Evolutionary conservation across 2,113 vertebrate species (phyloP), one percentile per base, ranked within the genome.

Genomic region (Halichoeres trimaculatus): DNA sequence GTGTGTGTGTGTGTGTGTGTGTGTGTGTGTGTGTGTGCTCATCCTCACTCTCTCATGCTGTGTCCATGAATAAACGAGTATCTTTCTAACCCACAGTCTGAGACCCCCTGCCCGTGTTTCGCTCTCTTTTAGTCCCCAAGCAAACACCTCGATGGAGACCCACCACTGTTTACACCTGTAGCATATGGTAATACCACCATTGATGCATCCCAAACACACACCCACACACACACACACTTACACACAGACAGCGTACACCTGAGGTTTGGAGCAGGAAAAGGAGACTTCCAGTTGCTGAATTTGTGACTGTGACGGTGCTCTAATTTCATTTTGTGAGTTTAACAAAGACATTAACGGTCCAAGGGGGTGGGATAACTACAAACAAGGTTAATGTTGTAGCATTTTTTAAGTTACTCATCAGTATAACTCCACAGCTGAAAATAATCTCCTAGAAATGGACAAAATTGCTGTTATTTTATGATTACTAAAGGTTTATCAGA

Each of bases 131-230:
- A 73, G 70, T 74, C 65, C 64, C 74, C 57, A 24, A 76, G 80
- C 61, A 66, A 69, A 74, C 68, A 40, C 76, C 61, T 76, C 63
- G 47, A 81, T 61, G 68, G 71, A 81, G 80, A 77, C 82, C 74
- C 72, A 84, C 88, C 57, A 61, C 78, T 82, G 85, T 51, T 81
- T 69, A 78, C 75, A 85, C 71, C 80, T 81, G 83, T 77, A 66
- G 85, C 58, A 84, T 79, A 80, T 84, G 85, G 48, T 83, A 87
- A 89, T 81, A 43, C 69, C 22, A 22, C 26, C 56, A 65, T 20
- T 73, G 70, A 68, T 62, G 50, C 54, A 72, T 57, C 30, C 3
- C 30, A 30, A 30, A 3, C 3, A 57, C 51, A 78, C 34, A 65
- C 34, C 51, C 0, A 16, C 14, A 60, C 19, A 35, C 24, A 47